A percentile compares a stretch with the other conserved stretches of the same genome.
Evolutionary conservation across 2,797 vertebrate genomes (phyloP).

Genomic region (Notamacropus eugenii): DNA sequence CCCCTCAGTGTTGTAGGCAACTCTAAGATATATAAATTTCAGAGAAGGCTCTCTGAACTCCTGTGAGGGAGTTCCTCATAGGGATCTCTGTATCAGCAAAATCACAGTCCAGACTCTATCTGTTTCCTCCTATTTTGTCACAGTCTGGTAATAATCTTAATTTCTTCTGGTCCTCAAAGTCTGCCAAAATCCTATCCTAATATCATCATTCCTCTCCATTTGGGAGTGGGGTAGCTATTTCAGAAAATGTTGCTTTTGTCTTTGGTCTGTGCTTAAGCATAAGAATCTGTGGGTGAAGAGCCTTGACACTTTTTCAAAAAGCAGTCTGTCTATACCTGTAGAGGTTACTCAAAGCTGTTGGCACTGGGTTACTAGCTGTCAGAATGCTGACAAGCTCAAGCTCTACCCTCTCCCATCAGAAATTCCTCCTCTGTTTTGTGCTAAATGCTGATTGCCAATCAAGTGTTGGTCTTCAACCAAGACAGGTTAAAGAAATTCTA

Average conservation of each 20-base stretch:
- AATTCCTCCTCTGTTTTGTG: not conserved
- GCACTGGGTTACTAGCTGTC: not conserved
- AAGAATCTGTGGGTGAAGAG: not conserved
- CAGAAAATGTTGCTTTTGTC: not conserved
- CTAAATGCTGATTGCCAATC: not conserved
- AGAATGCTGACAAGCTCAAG: not conserved
- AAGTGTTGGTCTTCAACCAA: not conserved
- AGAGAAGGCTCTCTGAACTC: too few relatives aligned
- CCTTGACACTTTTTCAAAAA: not conserved
- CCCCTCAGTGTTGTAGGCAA: not conserved
- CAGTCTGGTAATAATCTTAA: not conserved
- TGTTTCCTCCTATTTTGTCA: not conserved
- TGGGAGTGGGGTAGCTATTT: not conserved
- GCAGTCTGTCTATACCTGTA: not conserved
- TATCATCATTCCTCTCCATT: not conserved
- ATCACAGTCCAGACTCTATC: not conserved
- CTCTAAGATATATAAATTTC: not conserved
- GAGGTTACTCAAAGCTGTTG: not conserved
- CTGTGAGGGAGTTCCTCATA: not conserved
- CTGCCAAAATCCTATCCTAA: not conserved
- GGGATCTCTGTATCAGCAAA: not conserved
- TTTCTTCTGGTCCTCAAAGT: not conserved
- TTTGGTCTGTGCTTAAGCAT: not conserved
- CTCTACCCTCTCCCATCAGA: not conserved
- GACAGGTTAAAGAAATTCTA: not conserved